These are phyloP conservation scores for Lycopodina hypogea DNA, from an alignment of 37 sponge, comb jelly and placozoan genomes.

Conservation along the genomic window DNA sequence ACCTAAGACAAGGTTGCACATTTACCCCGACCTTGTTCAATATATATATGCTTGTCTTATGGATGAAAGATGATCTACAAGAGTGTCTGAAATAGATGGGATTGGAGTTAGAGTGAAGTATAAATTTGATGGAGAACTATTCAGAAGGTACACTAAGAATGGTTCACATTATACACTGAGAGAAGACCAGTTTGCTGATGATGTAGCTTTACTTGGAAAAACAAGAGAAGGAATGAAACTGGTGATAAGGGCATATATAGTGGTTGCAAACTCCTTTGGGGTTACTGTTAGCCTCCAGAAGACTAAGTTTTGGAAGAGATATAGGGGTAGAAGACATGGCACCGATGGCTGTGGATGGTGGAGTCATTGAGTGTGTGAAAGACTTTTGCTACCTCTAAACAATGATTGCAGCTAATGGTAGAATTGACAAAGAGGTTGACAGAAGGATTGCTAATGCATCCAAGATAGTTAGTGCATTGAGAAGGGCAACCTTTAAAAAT, in stretches of 20 bases:
- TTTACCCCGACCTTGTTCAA: too few species aligned
- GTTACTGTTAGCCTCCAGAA: slow-evolving; percentile 5
- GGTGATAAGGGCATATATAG: too few species aligned
- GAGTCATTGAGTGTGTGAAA: slow-evolving; percentile 19
- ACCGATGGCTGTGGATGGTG: slow-evolving; percentile 6
- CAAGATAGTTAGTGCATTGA: neutral
- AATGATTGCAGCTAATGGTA: neutral
- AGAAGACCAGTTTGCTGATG: slow-evolving; percentile 19
- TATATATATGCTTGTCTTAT: neutral
- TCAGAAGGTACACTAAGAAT: slow-evolving; percentile 37
- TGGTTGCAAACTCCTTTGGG: too few species aligned
- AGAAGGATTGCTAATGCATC: slow-evolving; percentile 6
- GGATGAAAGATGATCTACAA: slow-evolving; percentile 1
- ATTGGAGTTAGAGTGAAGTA: too few species aligned
- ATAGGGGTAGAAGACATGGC: slow-evolving; percentile 14
- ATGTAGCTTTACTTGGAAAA: too few species aligned
- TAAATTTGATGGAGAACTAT: too few species aligned
- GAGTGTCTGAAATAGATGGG: too few species aligned
- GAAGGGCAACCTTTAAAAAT: too few species aligned
- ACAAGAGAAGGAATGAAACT: too few species aligned
- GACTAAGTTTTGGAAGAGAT: slow-evolving; percentile 28
- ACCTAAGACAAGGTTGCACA: too few species aligned
- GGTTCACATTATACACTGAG: neutral
- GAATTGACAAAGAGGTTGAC: slow-evolving; percentile 30
- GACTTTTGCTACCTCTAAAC: slow-evolving; percentile 44